Evolutionary conservation across 2,113 vertebrate genomes (phyloP).

Genomic region (Vidua chalybeata): DNA sequence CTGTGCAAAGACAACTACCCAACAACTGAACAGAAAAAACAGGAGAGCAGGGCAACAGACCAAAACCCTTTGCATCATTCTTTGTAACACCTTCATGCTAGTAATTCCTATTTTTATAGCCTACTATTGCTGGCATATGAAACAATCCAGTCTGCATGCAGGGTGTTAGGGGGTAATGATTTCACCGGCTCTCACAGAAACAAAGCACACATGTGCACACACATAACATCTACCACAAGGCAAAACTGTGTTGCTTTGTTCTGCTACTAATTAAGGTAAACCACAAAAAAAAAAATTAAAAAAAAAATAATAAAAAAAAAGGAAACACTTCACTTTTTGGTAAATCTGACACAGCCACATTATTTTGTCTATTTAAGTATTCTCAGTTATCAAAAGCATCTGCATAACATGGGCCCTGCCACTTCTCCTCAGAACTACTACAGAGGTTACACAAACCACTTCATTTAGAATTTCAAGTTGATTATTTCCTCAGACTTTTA

Average conservation of each 20-base stretch:
- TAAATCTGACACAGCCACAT: neutral
- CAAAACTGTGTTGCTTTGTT: slow-evolving; percentile 1
- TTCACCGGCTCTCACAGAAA: neutral
- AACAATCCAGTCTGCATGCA: slow-evolving; percentile 30
- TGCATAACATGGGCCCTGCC: neutral
- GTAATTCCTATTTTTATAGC: neutral
- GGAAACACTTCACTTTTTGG: neutral
- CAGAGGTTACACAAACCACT: neutral
- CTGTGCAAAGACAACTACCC: slow-evolving; percentile 67
- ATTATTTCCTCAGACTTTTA: neutral
- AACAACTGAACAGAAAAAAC: slow-evolving; percentile 55
- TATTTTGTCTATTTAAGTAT: neutral
- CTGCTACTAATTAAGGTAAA: neutral
- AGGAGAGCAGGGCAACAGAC: slow-evolving; percentile 64
- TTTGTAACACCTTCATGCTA: neutral
- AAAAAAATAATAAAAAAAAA: neutral
- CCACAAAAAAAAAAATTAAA: neutral
- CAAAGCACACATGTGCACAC: neutral
- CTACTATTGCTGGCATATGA: neutral
- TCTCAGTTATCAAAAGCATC: neutral
- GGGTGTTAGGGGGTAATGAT: neutral
- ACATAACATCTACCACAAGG: neutral
- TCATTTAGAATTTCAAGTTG: neutral
- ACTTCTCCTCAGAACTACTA: neutral
- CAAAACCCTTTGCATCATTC: slow-evolving; percentile 29